Conservation (phyloP, 2,888 invertebrate species). For the Sarcophaga variegata region DNA sequence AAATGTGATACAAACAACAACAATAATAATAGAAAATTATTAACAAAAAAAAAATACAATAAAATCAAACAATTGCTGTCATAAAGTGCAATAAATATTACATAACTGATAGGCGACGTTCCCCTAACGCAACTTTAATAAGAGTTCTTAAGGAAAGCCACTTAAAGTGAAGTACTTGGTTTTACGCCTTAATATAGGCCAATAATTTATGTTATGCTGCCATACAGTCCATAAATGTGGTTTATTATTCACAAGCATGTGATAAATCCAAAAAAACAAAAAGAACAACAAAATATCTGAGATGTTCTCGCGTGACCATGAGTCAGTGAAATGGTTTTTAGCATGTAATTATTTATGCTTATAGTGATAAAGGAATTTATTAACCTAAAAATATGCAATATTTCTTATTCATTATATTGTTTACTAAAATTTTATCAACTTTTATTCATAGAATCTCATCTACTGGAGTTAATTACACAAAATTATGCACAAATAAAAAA, state of each 20-base stretch:
- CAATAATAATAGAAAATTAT: background rate
- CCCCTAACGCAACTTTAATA: background rate
- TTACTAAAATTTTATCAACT: background rate
- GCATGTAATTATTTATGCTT: background rate
- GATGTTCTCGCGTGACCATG: slow-evolving; percentile 19
- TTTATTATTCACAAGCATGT: slow-evolving; percentile 28
- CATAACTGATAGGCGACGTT: no score
- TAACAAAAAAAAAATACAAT: background rate
- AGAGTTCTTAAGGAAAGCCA: no score
- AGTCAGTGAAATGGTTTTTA: background rate
- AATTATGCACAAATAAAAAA: slow-evolving; percentile 47
- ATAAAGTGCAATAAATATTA: background rate
- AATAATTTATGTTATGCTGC: background rate
- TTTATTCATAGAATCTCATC: background rate
- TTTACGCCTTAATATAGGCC: slow-evolving; percentile 31
- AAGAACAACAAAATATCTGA: background rate
- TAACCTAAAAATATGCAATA: background rate
- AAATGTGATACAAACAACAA: slow-evolving; percentile 16
- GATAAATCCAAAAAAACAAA: background rate
- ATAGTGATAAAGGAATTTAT: background rate
- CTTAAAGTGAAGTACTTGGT: background rate
- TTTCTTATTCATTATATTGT: background rate
- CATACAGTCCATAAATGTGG: background rate
- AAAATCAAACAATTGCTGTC: background rate
- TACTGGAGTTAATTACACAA: background rate